Percentiles rank a stretch among this genome's conserved stretches.
Evolutionary conservation across 2,888 invertebrate species (phyloP).

Genomic region (Ceramica pisi): DNA sequence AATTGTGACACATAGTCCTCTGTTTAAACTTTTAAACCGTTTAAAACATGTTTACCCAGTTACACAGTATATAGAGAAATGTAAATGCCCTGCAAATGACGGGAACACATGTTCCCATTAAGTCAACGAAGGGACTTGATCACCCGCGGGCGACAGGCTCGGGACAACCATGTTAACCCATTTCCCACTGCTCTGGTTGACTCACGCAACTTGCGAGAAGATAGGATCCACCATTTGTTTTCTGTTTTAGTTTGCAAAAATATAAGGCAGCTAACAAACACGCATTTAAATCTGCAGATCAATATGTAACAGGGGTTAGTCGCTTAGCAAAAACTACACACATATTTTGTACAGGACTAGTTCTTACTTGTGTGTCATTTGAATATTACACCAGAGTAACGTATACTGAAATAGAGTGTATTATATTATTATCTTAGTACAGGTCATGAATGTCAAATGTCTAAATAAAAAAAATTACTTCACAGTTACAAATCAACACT

Average conservation of each 20-base stretch:
- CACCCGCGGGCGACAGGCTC: conserved; percentile 47
- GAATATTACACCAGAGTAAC: no score
- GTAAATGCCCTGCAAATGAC: conserved; percentile 55
- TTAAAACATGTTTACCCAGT: conserved; percentile 12
- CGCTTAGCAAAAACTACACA: no score
- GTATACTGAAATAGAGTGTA: no score
- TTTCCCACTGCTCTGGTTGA: conserved; percentile 38
- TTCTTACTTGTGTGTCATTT: no score
- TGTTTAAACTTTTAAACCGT: not conserved
- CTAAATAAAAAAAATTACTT: no score
- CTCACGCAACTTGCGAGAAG: conserved; percentile 20
- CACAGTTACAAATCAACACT: no score
- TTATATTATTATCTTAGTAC: no score
- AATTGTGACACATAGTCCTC: not conserved
- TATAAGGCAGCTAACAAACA: no score
- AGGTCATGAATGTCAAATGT: no score
- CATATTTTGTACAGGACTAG: no score
- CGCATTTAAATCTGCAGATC: no score
- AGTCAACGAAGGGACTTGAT: conserved; percentile 55
- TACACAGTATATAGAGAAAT: conserved; percentile 26
- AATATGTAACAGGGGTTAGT: no score
- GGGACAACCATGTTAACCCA: conserved; percentile 48
- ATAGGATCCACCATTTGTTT: conserved; percentile 19
- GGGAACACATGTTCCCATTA: conserved; percentile 58
- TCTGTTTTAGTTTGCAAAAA: not conserved